phyloP scores from a whole-genome alignment of 2,888 invertebrate species.

The Tortrix viridana region DNA sequence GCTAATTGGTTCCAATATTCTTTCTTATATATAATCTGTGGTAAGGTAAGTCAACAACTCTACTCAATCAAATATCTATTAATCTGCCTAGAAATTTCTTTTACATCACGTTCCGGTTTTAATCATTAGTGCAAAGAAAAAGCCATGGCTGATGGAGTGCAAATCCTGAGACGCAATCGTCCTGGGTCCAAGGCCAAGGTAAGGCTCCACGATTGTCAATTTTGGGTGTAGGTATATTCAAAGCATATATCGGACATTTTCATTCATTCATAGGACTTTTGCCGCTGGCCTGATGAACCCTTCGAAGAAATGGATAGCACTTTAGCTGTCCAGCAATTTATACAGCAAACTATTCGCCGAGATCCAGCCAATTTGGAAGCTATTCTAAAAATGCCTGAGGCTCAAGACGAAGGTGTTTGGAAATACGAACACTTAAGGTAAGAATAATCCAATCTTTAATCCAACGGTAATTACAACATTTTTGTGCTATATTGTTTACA shows the following conservation, averaged over 20 bases:
- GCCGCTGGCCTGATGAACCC: constrained; percentile 98
- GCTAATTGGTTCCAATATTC: too few species aligned
- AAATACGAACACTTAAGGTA: constrained; percentile 99
- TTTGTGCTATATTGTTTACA: too few species aligned
- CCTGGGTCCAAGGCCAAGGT: constrained; percentile 96
- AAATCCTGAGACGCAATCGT: constrained; percentile 93
- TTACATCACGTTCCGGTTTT: background rate
- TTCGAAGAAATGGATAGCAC: constrained; percentile 99
- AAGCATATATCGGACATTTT: too few species aligned
- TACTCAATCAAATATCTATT: too few species aligned
- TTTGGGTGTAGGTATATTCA: too few species aligned
- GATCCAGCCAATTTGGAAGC: constrained; percentile 97
- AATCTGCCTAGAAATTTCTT: too few species aligned
- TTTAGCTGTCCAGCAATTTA: constrained; percentile 98
- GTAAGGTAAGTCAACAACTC: too few species aligned
- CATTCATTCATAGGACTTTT: constrained; percentile 90
- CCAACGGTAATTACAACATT: background rate
- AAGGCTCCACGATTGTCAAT: constrained; percentile 43
- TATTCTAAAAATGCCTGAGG: constrained; percentile 97
- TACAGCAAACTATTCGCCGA: constrained; percentile 97
- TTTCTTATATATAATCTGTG: too few species aligned
- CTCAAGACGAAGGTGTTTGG: constrained; percentile 99
- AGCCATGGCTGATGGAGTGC: constrained; percentile 94
- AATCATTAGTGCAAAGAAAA: constrained; percentile 7
- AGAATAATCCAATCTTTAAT: constrained; percentile 8